A percentile compares a stretch with the other conserved stretches of the same genome.
Evolutionary conservation across 1,140 invertebrate genomes (phyloP).

Genomic region (Plutomurus gul): DNA sequence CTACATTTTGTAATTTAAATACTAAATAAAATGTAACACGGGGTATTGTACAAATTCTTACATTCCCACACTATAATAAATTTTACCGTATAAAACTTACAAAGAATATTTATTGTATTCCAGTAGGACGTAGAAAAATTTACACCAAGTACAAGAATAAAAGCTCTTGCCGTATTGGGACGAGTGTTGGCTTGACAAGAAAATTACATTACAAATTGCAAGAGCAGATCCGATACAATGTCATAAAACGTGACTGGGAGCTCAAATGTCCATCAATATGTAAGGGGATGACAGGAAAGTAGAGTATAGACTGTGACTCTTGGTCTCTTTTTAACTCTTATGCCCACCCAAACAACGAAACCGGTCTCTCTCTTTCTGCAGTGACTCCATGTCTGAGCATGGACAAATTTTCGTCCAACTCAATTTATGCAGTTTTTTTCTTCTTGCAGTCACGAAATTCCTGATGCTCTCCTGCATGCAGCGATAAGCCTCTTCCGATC

Average conservation of each 20-base stretch:
- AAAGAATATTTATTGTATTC: too few species aligned
- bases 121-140: too few species aligned
- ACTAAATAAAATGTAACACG: too few species aligned
- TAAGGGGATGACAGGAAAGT: background rate
- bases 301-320: background rate
- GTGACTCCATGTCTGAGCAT: background rate
- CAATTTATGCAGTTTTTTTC: too few species aligned
- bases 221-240: conserved; percentile 40
- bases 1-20: too few species aligned
- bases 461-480: too few species aligned
- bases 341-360: background rate
- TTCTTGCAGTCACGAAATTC: too few species aligned
- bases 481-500: background rate
- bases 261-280: conserved; percentile 40
- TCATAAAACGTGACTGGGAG: conserved; percentile 46
- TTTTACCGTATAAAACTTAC: too few species aligned
- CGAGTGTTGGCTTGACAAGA: background rate
- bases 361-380: background rate
- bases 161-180: background rate
- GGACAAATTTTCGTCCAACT: too few species aligned
- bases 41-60: too few species aligned
- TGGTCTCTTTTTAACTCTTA: background rate
- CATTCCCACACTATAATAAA: too few species aligned
- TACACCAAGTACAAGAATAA: too few species aligned
- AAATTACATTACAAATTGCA: conserved; percentile 50